Evolutionary conservation across 2,797 vertebrate species (phyloP), one percentile per base, ranked within the genome.

Genomic region (Novumbra hubbsi): DNA sequence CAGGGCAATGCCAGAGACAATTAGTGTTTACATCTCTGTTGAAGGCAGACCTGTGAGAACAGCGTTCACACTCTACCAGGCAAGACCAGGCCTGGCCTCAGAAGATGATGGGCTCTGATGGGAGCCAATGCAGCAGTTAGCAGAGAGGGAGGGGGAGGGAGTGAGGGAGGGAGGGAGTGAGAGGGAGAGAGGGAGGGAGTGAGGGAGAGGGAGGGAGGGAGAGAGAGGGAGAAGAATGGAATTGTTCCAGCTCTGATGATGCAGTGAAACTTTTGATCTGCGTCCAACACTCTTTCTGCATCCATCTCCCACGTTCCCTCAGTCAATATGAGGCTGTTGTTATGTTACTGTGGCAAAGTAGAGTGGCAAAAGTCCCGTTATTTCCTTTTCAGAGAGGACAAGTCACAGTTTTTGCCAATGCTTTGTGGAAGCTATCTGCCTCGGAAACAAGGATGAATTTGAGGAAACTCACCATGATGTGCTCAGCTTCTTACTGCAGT

Each of bases 21-120:
- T 93, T 88, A 92, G 86, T 70, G 87, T 91, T 91, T 88, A 90
- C 89, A 86, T 88, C 88, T 89, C 85, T 87, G 90, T 88, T 84
- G 79, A 84, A 83, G 86, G 75, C 75, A 49, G 78, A 85, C 86
- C 82, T 77, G 81, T 87, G 86, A 85, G 81, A 88, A 72, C 79
- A 82, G 72, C 70, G 85, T 85, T 84, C 85, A 80, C 83, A 84
- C 83, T 85, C 87, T 78, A 83, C 80, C 81, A 57, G 21, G 3
- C 8, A 57, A 2, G 55, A 12, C 55, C 55, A 79, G 84, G 80
- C 85, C 49, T 60, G 30, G 74, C 80, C 80, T 75, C 81, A 72
- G 73, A 81, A 85, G 80, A 75, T 82, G 34, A 17, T 66, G 77
- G 76, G 68, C 73, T 21, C 69, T 38, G 38, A 78, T 32, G 57